Evolutionary conservation across 2,113 vertebrate species (phyloP), one percentile per base, ranked within the genome.

Genomic region (Aegithalos caudatus): DNA sequence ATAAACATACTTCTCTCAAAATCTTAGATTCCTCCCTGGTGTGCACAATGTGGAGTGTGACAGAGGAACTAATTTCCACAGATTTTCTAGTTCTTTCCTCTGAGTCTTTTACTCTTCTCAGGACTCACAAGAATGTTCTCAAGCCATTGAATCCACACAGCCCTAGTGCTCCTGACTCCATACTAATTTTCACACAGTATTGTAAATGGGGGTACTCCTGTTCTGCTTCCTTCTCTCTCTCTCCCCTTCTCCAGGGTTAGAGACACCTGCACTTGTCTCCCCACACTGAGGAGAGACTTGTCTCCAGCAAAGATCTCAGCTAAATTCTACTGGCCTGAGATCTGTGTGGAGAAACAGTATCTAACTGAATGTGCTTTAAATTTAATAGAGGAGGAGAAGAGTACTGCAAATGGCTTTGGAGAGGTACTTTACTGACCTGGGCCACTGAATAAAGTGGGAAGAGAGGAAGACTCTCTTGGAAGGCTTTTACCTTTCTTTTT

Each of bases 281-380:
- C 4, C 22, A 24, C 18, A 11, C 6, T 0, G 2, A 78, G 18
- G 33, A 61, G 19, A 33, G 4, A 12, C 13, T 42, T 44, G 35
- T 44, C 42, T 70, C 37, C 50, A 57, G 2, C 10, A 56, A 31
- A 85, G 14, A 60, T 20, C 29, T 88, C 47, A 51, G 12, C 8
- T 56, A 31, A 37, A 7, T 45, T 38, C 61, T 71, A 1, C 4
- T 14, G 35, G 12, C 45, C 47, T 38, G 19, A 58, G 9, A 33
- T 64, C 28, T 69, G 12, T 0, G 0, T 5, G 24, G 12, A 29
- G 11, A 76, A 79, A 18, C 6, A 29, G 3, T 5, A 42, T 22
- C 29, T 22, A 50, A 47, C 16, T 17, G 22, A 0, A 3, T 37
- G 28, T 33, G 7, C 12, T 93, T 85, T 56, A 22, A n/a, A 28